Evolutionary conservation across 2,113 vertebrate species (phyloP).

Genomic region (Amphiprion ocellaris): DNA sequence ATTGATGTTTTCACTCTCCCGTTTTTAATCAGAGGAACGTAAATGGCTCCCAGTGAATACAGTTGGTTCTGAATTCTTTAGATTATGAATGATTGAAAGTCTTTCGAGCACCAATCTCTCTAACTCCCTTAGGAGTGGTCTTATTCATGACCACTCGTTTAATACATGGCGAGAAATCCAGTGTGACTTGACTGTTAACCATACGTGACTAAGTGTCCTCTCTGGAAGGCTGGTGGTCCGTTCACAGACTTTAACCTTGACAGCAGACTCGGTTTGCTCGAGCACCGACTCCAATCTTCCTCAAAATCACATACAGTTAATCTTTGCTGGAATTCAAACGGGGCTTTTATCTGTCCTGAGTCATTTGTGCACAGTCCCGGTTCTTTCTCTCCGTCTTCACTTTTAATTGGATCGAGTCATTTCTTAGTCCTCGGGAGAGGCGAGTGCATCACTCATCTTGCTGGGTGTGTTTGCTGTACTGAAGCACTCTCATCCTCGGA

Average conservation of each 20-base stretch:
- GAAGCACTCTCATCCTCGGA: not conserved
- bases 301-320: slow-evolving; percentile 7
- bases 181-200: not conserved
- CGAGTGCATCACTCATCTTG: not conserved
- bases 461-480: not conserved
- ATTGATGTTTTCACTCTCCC: slow-evolving; percentile 7
- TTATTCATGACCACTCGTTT: not conserved
- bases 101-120: not conserved
- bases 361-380: not conserved
- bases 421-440: not conserved
- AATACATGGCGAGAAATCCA: not conserved
- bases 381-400: slow-evolving; percentile 11
- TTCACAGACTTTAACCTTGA: slow-evolving; percentile 32
- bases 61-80: slow-evolving; percentile 69
- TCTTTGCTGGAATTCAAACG: slow-evolving; percentile 18
- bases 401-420: slow-evolving; percentile 23
- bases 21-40: slow-evolving; percentile 58
- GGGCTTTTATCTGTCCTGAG: slow-evolving; percentile 8
- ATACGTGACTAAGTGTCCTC: not conserved
- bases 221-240: not conserved
- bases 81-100: slow-evolving; percentile 43
- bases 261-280: slow-evolving; percentile 23
- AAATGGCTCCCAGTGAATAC: slow-evolving; percentile 45
- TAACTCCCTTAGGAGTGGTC: slow-evolving; percentile 6
- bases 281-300: slow-evolving; percentile 1